A percentile compares a stretch with the other conserved stretches of the same genome.
Conservation (phyloP, 2,113 vertebrate species). For the Sturnira hondurensis region DNA sequence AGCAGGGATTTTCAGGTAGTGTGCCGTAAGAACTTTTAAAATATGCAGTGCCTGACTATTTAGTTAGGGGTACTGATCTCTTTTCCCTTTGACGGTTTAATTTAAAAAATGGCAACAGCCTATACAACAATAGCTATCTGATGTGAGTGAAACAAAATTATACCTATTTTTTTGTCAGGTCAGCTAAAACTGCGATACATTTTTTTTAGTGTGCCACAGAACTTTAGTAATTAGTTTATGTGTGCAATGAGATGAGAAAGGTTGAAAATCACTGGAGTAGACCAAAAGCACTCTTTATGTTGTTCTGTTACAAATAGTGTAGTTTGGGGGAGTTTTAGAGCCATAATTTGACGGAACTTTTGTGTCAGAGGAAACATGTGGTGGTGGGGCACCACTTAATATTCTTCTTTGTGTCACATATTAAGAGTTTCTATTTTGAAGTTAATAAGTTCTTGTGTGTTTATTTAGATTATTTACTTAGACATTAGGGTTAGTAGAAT, state of each 20-base stretch:
- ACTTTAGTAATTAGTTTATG: too few relatives aligned
- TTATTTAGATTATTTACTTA: background rate
- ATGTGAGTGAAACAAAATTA: too few relatives aligned
- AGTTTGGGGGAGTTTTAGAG: background rate
- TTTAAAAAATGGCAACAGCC: too few relatives aligned
- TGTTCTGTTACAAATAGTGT: background rate
- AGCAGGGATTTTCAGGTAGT: background rate
- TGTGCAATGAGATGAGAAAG: too few relatives aligned
- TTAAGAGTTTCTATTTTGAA: background rate
- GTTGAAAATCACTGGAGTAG: background rate
- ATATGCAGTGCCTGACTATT: too few relatives aligned
- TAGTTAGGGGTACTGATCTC: too few relatives aligned
- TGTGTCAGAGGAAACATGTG: background rate
- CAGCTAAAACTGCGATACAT: too few relatives aligned
- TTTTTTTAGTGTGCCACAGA: too few relatives aligned
- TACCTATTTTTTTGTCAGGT: too few relatives aligned
- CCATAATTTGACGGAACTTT: background rate
- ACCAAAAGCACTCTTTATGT: background rate
- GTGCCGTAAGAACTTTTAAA: too few relatives aligned
- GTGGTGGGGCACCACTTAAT: background rate
- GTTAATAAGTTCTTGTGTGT: background rate
- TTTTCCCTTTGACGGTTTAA: too few relatives aligned
- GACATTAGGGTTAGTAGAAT: background rate
- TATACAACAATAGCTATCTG: too few relatives aligned
- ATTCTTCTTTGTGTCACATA: background rate